Percentiles rank a stretch among this genome's conserved stretches.
These are phyloP conservation scores for Tyria jacobaeae DNA, from an alignment of 2,888 invertebrate genomes.

Conservation along the genomic window DNA sequence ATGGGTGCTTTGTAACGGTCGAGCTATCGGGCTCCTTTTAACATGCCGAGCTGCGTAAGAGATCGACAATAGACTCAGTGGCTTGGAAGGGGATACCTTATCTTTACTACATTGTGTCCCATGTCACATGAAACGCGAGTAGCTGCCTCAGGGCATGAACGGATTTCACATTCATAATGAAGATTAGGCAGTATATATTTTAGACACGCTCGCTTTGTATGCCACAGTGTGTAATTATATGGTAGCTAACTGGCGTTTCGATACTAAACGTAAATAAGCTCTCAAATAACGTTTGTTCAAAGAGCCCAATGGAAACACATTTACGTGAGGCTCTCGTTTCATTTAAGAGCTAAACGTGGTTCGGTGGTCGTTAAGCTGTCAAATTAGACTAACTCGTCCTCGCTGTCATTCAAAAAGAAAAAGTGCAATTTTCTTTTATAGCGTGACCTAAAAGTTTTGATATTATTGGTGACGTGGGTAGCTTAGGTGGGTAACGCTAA, in stretches of 20 bases:
- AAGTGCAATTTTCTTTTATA: slow-evolving; percentile 75
- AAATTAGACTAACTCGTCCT: slow-evolving; percentile 72
- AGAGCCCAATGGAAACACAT: slow-evolving; percentile 52
- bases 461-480: slow-evolving; percentile 59
- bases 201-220: slow-evolving; percentile 49
- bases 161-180: slow-evolving; percentile 79
- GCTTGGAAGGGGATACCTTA: slow-evolving; percentile 82
- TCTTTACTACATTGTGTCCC: slow-evolving; percentile 83
- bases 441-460: slow-evolving; percentile 73
- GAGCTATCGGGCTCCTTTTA: slow-evolving; percentile 69
- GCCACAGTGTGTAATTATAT: slow-evolving; percentile 48
- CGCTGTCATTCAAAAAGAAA: slow-evolving; percentile 70
- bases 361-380: slow-evolving; percentile 70
- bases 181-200: slow-evolving; percentile 68
- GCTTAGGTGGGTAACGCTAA: slow-evolving; percentile 29
- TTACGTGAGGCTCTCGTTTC: slow-evolving; percentile 51
- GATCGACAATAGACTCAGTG: slow-evolving; percentile 83
- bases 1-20: slow-evolving; percentile 59
- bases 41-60: slow-evolving; percentile 76
- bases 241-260: slow-evolving; percentile 47
- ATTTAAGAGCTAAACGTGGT: slow-evolving; percentile 61
- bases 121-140: slow-evolving; percentile 80
- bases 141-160: slow-evolving; percentile 71
- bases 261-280: slow-evolving; percentile 52
- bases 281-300: slow-evolving; percentile 53